These are phyloP conservation scores for Falco peregrinus DNA, from an alignment of 2,797 vertebrate genomes.

Conservation along the genomic window DNA sequence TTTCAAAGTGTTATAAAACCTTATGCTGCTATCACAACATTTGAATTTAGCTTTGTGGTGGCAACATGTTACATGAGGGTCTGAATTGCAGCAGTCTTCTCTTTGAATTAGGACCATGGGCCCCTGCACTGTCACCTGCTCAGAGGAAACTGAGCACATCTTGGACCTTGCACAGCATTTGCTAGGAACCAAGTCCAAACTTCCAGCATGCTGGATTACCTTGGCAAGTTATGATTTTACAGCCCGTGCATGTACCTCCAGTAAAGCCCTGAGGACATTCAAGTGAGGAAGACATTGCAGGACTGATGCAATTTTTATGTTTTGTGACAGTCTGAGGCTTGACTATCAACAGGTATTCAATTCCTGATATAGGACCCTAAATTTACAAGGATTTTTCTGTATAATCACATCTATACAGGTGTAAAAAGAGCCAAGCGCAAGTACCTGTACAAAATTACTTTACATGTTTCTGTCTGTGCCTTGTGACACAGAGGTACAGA, in stretches of 20 bases:
- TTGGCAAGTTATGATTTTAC: not conserved
- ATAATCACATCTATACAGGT: not conserved
- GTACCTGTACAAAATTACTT: not conserved
- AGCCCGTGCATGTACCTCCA: not conserved
- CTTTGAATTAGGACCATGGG: accelerated
- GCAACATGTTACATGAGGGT: not conserved
- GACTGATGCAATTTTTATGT: not conserved
- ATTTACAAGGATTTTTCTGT: not conserved
- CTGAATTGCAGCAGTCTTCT: not conserved
- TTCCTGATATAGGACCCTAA: not conserved
- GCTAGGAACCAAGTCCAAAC: not conserved
- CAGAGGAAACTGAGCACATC: not conserved
- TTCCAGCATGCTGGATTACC: not conserved
- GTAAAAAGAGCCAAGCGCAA: not conserved
- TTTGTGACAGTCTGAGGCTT: not conserved
- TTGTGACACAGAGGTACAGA: not conserved
- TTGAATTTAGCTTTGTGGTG: not conserved
- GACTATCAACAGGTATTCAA: not conserved
- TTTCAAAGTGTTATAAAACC: not conserved
- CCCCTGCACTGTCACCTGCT: not conserved
- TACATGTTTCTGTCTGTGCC: not conserved
- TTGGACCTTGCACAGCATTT: not conserved
- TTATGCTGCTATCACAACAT: not conserved
- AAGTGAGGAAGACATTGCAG: not conserved
- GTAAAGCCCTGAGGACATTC: not conserved